Conservation (phyloP, 1,140 invertebrate species). For the Sipha flava region DNA sequence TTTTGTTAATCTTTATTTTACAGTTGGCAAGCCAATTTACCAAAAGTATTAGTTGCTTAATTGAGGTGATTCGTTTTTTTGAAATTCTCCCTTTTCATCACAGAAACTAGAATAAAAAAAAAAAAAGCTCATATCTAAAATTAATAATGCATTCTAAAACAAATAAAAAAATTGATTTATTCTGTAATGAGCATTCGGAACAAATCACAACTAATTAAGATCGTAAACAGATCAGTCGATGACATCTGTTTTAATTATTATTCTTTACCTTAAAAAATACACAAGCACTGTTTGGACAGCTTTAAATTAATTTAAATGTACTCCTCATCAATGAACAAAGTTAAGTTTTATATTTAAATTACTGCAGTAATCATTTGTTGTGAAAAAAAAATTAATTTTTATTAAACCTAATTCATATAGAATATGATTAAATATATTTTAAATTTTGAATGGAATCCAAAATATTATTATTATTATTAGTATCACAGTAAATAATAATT, state of each 20-base stretch:
- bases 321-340: background rate
- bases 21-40: background rate
- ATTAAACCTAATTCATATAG: too few species aligned
- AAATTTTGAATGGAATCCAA: too few species aligned
- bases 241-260: background rate
- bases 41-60: conserved; percentile 10
- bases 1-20: background rate
- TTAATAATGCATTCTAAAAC: background rate
- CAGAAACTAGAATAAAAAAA: background rate
- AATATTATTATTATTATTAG: too few species aligned
- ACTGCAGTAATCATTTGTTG: background rate
- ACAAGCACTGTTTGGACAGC: background rate
- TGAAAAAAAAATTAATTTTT: too few species aligned
- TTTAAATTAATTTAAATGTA: background rate
- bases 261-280: background rate
- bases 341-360: background rate
- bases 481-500: too few species aligned
- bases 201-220: background rate
- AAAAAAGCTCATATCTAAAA: background rate
- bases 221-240: background rate
- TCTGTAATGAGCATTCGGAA: background rate
- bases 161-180: background rate
- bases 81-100: background rate
- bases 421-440: too few species aligned
- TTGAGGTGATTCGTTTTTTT: background rate